A percentile compares a stretch with the other conserved stretches of the same genome.
These are phyloP conservation scores for Acrobasis suavella DNA, from an alignment of 2,888 invertebrate species.

Conservation along the genomic window DNA sequence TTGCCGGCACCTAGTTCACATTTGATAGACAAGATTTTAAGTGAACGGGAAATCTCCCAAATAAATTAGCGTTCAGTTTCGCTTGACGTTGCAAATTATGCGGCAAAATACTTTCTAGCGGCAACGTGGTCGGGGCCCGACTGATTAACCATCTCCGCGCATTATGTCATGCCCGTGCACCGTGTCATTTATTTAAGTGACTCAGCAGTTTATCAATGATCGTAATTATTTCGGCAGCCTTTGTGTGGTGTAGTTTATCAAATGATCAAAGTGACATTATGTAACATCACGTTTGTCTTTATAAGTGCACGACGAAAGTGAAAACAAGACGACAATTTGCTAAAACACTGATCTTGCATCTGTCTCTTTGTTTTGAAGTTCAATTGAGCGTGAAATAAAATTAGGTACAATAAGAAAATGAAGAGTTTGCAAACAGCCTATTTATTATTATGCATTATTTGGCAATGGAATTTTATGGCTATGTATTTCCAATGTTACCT, in stretches of 20 bases:
- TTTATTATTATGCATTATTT: neutral
- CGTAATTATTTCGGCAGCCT: neutral
- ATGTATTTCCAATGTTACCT: neutral
- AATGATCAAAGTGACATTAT: conserved; percentile 1
- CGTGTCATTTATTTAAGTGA: conserved; percentile 13
- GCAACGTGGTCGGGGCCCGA: neutral
- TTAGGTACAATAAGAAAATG: neutral
- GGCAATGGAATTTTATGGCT: neutral
- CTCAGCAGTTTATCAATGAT: conserved; percentile 13
- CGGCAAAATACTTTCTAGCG: conserved; percentile 19
- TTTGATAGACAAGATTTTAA: conserved; percentile 12
- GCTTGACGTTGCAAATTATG: conserved; percentile 12
- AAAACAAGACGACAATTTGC: neutral
- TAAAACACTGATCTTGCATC: too few species aligned
- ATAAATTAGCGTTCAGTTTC: conserved; percentile 18
- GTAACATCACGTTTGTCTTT: neutral
- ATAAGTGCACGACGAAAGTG: neutral
- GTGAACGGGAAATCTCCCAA: conserved; percentile 16
- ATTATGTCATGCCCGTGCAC: conserved; percentile 12
- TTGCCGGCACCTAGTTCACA: conserved; percentile 6
- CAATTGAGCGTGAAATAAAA: neutral
- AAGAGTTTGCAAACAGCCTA: neutral
- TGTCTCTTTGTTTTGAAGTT: neutral
- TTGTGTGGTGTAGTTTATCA: neutral
- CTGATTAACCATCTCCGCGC: conserved; percentile 10